phyloP scores from a whole-genome alignment of 2,888 invertebrate species.

The Epirrita christyi region DNA sequence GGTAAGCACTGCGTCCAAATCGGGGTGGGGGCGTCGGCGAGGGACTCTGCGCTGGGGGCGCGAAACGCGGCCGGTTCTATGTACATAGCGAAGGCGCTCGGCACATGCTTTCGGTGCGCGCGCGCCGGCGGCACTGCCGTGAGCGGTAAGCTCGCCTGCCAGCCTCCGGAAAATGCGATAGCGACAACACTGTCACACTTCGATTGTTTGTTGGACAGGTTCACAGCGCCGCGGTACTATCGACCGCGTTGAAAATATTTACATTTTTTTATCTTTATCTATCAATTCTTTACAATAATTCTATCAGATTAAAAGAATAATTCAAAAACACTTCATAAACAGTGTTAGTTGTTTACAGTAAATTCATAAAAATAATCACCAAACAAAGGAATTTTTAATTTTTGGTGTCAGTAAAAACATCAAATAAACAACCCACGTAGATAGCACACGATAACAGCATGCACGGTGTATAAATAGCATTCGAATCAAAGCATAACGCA shows the following conservation, averaged over 20 bases:
- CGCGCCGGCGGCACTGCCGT: constrained; percentile 81
- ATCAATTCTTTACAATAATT: not conserved
- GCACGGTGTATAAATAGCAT: constrained; percentile 66
- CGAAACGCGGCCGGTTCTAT: constrained; percentile 83
- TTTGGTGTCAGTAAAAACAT: constrained; percentile 28
- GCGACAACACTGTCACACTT: constrained; percentile 76
- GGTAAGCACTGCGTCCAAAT: constrained; percentile 84
- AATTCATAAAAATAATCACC: constrained; percentile 3
- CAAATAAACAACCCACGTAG: constrained; percentile 53
- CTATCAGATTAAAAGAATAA: not conserved
- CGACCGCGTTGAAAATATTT: constrained; percentile 44
- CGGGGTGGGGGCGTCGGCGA: constrained; percentile 62
- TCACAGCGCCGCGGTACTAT: constrained; percentile 53
- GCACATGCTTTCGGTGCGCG: constrained; percentile 83
- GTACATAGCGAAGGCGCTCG: constrained; percentile 77
- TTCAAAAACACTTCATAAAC: not conserved
- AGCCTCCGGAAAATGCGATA: constrained; percentile 81
- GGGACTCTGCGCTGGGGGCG: constrained; percentile 81
- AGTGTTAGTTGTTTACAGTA: not conserved
- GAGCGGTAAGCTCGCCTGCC: constrained; percentile 57
- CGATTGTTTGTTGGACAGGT: constrained; percentile 77
- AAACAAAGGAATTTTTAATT: constrained; percentile 8
- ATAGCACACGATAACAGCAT: constrained; percentile 65
- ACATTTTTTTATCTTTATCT: not conserved
- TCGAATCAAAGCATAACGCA: constrained; percentile 68